Percentiles rank a stretch among this genome's conserved stretches.
Evolutionary conservation across 2,888 invertebrate genomes (phyloP).

Genomic region (Rhagium mordax): DNA sequence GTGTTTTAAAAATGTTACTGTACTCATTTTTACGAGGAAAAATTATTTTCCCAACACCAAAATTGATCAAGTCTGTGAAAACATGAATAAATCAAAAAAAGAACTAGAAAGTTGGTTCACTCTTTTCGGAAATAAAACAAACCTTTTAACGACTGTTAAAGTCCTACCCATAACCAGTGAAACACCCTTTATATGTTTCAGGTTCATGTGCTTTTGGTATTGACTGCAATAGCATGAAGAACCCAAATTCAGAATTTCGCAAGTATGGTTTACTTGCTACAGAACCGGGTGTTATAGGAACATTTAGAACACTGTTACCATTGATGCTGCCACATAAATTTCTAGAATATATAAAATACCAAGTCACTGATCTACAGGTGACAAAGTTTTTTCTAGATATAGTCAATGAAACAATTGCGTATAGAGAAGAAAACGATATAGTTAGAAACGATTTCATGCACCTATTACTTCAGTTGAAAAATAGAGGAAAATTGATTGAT

Average conservation of each 20-base stretch:
- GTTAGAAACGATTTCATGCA: constrained; percentile 72
- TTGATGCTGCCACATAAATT: neutral
- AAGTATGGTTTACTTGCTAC: constrained; percentile 44
- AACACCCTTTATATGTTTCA: constrained; percentile 75
- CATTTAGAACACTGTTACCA: neutral
- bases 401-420: constrained; percentile 64
- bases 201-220: constrained; percentile 75
- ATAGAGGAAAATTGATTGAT: constrained; percentile 53
- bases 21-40: too few relatives aligned
- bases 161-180: too few relatives aligned
- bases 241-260: constrained; percentile 71
- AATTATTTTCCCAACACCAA: too few relatives aligned
- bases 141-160: too few relatives aligned
- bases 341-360: neutral
- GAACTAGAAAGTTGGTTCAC: too few relatives aligned
- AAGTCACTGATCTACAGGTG: neutral
- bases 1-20: too few relatives aligned
- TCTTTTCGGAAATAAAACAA: too few relatives aligned
- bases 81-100: too few relatives aligned
- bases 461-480: constrained; percentile 68
- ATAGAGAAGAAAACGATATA: constrained; percentile 57
- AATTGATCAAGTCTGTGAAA: too few relatives aligned
- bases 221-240: constrained; percentile 72
- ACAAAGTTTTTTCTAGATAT: constrained; percentile 53
- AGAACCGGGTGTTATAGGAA: neutral